Evolutionary conservation across 2,888 invertebrate species (phyloP), one percentile per base, ranked within the genome.

Genomic region (Chaitophorus viminalis): DNA sequence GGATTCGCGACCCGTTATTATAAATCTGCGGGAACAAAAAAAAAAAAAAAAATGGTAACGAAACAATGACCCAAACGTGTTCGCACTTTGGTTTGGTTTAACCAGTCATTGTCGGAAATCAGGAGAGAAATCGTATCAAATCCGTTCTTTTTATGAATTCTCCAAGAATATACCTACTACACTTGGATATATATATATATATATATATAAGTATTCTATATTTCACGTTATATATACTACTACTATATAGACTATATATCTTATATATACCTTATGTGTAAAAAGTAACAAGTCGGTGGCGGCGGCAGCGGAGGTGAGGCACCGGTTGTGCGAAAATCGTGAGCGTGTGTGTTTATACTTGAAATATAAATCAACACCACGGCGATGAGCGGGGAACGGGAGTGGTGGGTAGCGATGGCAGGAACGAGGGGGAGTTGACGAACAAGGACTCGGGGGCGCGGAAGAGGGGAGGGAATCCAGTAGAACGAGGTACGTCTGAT

Each of bases 111-210:
- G 86, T 72, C 78, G 78, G 79, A 86, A 86, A 78, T 86, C 78
- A 14, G 33, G 11, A 79, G 86, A 86, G 86, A 86, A 86, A 86
- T 86, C 86, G 86, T 86, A 86, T 86, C 86, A 79, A 86, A 86
- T 86, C 86, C 86, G 86, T 86, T 79, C 72, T 78, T 86, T 86
- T 85, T 85, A 70, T 65, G 31, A 78, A 52, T 29, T 79, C 54
- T 70, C 70, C 33, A 29, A 54, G 39, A 21, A 36, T 29, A 3
- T 17, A 3, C 6, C n/a, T n/a, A n/a, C n/a, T n/a, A n/a, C n/a
- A n/a, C n/a, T 21, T 25, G n/a, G 1, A 18, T 21, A 18, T 39
- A 79, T n/a, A 21, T 36, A n/a, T 52, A 29, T 76, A n/a, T 17
- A 17, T 76, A 29, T 46, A 46, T n/a, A 46, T n/a, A n/a, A n/a